A percentile compares a stretch with the other conserved stretches of the same genome.
phyloP scores from a whole-genome alignment of 2,113 vertebrate species.

The Sigmodon hispidus region DNA sequence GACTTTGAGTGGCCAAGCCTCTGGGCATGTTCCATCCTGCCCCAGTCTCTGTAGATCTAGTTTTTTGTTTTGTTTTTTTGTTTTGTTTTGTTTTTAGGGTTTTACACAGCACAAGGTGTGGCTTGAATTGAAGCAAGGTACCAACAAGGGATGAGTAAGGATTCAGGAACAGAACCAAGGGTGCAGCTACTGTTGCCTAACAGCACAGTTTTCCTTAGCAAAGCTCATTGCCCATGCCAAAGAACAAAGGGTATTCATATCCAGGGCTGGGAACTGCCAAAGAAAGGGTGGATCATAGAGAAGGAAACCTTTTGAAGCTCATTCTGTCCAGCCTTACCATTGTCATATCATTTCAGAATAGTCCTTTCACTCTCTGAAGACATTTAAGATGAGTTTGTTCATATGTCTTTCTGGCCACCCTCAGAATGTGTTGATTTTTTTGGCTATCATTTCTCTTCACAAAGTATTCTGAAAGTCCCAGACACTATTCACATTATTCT shows the following conservation, averaged over 20 bases:
- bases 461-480: neutral
- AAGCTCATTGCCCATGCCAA: neutral
- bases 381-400: neutral
- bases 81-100: too few relatives aligned
- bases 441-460: neutral
- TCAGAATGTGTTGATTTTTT: neutral
- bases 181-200: neutral
- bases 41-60: rapidly evolving
- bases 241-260: neutral
- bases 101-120: neutral
- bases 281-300: rapidly evolving
- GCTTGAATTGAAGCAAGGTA: neutral
- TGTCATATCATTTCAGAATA: rapidly evolving
- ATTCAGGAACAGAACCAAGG: rapidly evolving
- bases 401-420: neutral
- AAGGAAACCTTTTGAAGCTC: neutral
- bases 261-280: neutral
- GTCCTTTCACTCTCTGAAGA: neutral
- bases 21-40: neutral
- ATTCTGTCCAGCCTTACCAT: rapidly evolving
- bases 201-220: rapidly evolving
- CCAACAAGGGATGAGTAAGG: neutral
- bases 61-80: too few relatives aligned
- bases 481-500: neutral
- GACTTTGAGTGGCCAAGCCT: neutral